These are phyloP conservation scores for Gambusia affinis DNA, from an alignment of 2,113 vertebrate species.

Conservation along the genomic window DNA sequence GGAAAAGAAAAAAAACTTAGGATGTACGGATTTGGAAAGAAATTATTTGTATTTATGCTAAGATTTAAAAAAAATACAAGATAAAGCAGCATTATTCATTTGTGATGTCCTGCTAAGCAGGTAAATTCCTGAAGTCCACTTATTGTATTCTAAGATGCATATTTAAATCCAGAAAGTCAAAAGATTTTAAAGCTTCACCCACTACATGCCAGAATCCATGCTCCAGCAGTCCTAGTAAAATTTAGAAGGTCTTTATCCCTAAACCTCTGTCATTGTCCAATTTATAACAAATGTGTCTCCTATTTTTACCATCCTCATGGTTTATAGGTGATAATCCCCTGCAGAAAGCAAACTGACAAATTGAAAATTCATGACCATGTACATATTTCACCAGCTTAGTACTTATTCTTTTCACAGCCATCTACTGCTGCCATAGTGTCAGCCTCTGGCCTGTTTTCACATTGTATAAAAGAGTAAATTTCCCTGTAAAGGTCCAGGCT, in stretches of 20 bases:
- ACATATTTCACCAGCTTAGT: slow-evolving; percentile 62
- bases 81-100: too few relatives aligned
- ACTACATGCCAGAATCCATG: neutral
- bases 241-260: slow-evolving; percentile 21
- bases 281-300: slow-evolving; percentile 43
- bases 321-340: slow-evolving; percentile 51
- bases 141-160: too few relatives aligned
- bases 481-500: slow-evolving; percentile 55
- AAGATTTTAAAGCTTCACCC: neutral
- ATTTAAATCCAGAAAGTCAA: neutral
- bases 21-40: neutral
- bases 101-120: too few relatives aligned
- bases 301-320: slow-evolving; percentile 45
- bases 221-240: slow-evolving; percentile 32
- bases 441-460: slow-evolving; percentile 42
- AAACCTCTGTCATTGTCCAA: slow-evolving; percentile 25
- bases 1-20: too few relatives aligned
- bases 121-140: too few relatives aligned
- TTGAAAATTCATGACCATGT: slow-evolving; percentile 62
- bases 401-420: slow-evolving; percentile 30
- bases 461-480: slow-evolving; percentile 36
- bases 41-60: neutral
- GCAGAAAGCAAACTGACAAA: slow-evolving; percentile 51
- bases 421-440: slow-evolving; percentile 5
- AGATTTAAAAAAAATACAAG: neutral